These are phyloP conservation scores for Psilopsiagon aymara DNA, from an alignment of 2,113 vertebrate species.

Conservation along the genomic window DNA sequence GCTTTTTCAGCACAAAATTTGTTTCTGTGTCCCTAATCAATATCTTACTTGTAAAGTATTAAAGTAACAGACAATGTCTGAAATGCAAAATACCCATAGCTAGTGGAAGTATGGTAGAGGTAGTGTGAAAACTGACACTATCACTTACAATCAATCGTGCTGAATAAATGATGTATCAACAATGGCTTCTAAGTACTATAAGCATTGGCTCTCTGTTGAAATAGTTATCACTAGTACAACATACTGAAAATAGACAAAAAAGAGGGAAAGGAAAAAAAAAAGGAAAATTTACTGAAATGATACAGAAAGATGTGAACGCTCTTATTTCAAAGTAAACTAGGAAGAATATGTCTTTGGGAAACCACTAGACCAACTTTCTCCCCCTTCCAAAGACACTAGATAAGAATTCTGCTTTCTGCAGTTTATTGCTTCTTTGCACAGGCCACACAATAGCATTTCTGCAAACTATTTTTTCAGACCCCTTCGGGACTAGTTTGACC, in stretches of 20 bases:
- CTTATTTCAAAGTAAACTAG: background rate
- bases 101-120: background rate
- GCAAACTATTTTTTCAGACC: background rate
- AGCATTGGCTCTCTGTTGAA: background rate
- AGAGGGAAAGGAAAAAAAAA: background rate
- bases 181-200: background rate
- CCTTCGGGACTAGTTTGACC: background rate
- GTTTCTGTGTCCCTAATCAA: background rate
- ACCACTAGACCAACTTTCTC: background rate
- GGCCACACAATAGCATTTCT: background rate
- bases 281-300: background rate
- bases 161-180: background rate
- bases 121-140: background rate
- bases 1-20: background rate
- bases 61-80: background rate
- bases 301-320: background rate
- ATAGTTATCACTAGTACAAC: background rate
- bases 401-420: background rate
- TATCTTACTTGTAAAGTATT: background rate
- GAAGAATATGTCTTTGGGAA: background rate
- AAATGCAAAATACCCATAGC: background rate
- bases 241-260: background rate
- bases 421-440: background rate
- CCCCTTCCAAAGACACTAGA: background rate
- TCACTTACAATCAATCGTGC: background rate